phyloP scores from a whole-genome alignment of 2,113 vertebrate genomes.

The Prunella fulvescens region DNA sequence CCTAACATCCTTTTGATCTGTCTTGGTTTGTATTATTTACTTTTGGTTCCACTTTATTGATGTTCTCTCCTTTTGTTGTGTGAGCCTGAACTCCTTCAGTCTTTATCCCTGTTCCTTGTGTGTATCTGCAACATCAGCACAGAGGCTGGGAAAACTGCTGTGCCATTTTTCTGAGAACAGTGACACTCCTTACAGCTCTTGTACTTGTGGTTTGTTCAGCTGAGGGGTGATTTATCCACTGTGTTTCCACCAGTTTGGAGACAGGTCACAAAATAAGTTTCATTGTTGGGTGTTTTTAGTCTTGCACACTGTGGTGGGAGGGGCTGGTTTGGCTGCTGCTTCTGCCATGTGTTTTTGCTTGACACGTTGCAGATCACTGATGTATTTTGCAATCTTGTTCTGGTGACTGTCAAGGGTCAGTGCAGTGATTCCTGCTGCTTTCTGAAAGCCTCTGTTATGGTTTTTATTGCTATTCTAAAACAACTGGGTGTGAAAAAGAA shows the following conservation, averaged over 20 bases:
- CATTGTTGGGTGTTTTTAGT: neutral
- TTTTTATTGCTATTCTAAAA: neutral
- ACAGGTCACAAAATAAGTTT: neutral
- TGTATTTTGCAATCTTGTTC: neutral
- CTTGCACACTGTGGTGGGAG: neutral
- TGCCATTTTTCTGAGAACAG: neutral
- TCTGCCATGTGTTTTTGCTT: neutral
- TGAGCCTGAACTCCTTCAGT: neutral
- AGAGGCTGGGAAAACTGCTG: neutral
- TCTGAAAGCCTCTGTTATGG: neutral
- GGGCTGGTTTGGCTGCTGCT: neutral
- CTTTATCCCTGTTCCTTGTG: neutral
- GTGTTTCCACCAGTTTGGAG: neutral
- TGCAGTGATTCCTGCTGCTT: neutral
- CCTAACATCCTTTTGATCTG: neutral
- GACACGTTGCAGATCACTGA: neutral
- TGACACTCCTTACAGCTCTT: neutral
- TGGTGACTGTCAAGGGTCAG: neutral
- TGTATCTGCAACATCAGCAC: neutral
- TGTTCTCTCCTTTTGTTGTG: neutral
- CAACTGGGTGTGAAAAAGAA: neutral
- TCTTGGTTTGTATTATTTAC: neutral
- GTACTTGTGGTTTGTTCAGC: neutral
- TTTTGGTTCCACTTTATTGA: neutral
- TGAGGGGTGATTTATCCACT: neutral